Percentiles rank a stretch among this genome's conserved stretches.
Evolutionary conservation across 2,888 invertebrate genomes (phyloP).

Genomic region (Aspidiotus rigidus): DNA sequence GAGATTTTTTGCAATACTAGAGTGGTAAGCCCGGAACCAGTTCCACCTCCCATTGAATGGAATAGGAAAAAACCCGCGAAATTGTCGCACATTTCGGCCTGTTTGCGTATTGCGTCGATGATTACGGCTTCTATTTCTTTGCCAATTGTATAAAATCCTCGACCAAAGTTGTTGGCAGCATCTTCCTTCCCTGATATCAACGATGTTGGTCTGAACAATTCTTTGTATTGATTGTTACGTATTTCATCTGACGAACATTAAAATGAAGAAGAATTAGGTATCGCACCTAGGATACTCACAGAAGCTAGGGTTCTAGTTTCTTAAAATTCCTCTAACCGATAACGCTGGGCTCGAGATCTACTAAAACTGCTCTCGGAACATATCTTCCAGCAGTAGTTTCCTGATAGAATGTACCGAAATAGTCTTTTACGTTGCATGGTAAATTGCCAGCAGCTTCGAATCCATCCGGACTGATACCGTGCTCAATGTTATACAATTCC

Average conservation of each 20-base stretch:
- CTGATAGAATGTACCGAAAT: conserved; percentile 46
- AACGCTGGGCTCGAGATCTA: conserved; percentile 56
- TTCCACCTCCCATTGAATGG: conserved; percentile 29
- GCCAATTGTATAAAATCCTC: conserved; percentile 23
- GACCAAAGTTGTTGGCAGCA: conserved; percentile 22
- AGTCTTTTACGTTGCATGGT: conserved; percentile 42
- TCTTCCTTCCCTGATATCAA: conserved; percentile 26
- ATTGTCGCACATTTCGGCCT: conserved; percentile 17
- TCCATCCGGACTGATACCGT: conserved; percentile 46
- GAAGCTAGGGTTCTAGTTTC: not conserved
- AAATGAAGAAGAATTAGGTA: not conserved
- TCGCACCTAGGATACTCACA: not conserved
- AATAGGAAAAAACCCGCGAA: conserved; percentile 27
- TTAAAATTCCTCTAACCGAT: conserved; percentile 44
- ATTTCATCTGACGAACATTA: conserved; percentile 18
- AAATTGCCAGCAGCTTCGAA: conserved; percentile 50
- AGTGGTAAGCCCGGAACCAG: conserved; percentile 23
- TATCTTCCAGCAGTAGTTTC: conserved; percentile 54
- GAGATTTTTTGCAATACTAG: conserved; percentile 13
- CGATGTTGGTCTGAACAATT: conserved; percentile 19
- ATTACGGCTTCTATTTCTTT: conserved; percentile 22
- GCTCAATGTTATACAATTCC: conserved; percentile 43
- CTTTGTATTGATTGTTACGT: conserved; percentile 22
- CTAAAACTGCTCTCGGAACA: conserved; percentile 51
- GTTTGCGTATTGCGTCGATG: conserved; percentile 13